Conservation (phyloP, 2,888 invertebrate genomes). For the Monochamus alternatus region DNA sequence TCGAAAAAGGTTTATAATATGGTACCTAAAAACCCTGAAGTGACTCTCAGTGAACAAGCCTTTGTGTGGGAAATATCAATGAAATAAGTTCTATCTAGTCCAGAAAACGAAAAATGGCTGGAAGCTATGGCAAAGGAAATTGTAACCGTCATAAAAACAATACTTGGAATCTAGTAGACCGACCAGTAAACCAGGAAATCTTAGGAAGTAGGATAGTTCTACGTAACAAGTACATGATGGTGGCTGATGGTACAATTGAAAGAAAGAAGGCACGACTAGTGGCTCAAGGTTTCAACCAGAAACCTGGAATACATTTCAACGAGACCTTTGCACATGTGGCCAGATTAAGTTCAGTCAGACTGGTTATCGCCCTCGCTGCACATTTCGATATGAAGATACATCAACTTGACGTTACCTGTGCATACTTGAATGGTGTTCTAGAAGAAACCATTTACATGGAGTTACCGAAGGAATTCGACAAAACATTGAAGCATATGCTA, state of each 20-base stretch:
- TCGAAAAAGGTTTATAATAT: constrained; percentile 25
- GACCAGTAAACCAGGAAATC: constrained; percentile 43
- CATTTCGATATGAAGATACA: constrained; percentile 17
- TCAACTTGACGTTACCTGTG: constrained; percentile 31
- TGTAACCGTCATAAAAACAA: constrained; percentile 50
- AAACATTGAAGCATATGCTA: neutral
- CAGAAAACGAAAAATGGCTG: constrained; percentile 43
- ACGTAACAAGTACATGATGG: constrained; percentile 33
- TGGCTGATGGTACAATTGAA: constrained; percentile 25
- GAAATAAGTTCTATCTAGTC: constrained; percentile 31
- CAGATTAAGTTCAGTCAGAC: constrained; percentile 20
- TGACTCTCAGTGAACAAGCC: constrained; percentile 6
- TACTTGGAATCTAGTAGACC: constrained; percentile 52
- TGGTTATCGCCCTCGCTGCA: constrained; percentile 20
- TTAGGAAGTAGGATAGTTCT: constrained; percentile 46
- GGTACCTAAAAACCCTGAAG: neutral
- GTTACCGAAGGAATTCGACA: constrained; percentile 15
- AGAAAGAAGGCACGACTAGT: constrained; percentile 34
- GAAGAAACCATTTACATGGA: constrained; percentile 33
- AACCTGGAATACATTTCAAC: constrained; percentile 30
- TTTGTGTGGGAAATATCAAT: constrained; percentile 40
- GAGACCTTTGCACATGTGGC: constrained; percentile 40
- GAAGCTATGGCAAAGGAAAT: constrained; percentile 50
- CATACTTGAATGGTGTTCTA: constrained; percentile 32
- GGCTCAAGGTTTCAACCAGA: constrained; percentile 6